A percentile compares a stretch with the other conserved stretches of the same genome.
Conservation (phyloP, 2,888 invertebrate species). For the Monochamus alternatus region DNA sequence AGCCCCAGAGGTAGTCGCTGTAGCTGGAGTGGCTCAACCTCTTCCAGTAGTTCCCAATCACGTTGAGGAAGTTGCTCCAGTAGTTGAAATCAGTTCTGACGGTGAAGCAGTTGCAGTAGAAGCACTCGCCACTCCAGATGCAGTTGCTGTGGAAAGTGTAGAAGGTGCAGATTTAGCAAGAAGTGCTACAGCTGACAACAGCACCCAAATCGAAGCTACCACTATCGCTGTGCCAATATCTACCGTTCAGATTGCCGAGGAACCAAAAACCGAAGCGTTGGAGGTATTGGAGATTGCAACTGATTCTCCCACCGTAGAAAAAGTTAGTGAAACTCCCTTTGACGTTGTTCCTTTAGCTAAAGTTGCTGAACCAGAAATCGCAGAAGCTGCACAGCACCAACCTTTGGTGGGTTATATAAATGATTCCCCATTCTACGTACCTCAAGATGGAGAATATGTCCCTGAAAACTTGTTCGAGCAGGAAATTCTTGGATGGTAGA, state of each 20-base stretch:
- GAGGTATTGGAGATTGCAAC: not conserved
- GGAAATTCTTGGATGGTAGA: constrained; percentile 13
- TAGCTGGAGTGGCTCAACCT: constrained; percentile 14
- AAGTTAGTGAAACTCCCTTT: not conserved
- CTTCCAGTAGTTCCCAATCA: not conserved
- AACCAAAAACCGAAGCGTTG: not conserved
- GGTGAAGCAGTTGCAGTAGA: constrained; percentile 7
- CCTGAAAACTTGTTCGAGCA: constrained; percentile 57
- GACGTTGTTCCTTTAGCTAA: not conserved
- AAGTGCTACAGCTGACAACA: not conserved
- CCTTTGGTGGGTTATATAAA: not conserved
- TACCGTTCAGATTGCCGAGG: not conserved
- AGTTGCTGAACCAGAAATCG: not conserved
- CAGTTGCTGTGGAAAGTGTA: not conserved
- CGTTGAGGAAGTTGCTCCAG: not conserved
- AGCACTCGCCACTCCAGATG: not conserved
- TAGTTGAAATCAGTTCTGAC: not conserved
- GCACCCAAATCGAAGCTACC: not conserved
- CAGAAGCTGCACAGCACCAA: not conserved
- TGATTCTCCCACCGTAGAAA: not conserved
- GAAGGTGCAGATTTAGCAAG: not conserved
- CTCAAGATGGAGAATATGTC: constrained; percentile 55
- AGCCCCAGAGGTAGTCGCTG: constrained; percentile 19
- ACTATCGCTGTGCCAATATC: not conserved
- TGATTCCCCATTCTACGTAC: constrained; percentile 7